Base-by-base conservation (phyloP, 2,888 invertebrate species). In the Temnothorax unifasciatus region DNA sequence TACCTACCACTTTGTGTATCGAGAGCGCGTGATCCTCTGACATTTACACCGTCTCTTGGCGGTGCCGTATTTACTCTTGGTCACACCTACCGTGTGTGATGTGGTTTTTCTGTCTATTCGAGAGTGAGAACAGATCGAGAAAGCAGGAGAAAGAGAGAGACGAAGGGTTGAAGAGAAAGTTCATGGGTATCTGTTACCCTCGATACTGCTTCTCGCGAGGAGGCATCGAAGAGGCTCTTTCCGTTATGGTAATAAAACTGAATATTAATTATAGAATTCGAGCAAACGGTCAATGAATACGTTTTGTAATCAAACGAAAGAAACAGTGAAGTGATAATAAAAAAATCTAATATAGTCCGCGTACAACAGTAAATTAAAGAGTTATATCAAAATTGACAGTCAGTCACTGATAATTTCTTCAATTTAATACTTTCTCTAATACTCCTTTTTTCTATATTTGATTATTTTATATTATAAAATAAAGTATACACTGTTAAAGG, bases 11-110 rank as follows among this genome's bases (percentile, higher is more conserved):
- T 57, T 79, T 47, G 47, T 71, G 44, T 8, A 68, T 38, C 71
- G 71, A 29, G 44, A 79, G 57, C 69, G 73, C 47, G 34, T 79
- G 47, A 79, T 79, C 71, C 59, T 79, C 73, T 79, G 79, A 79
- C 79, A 79, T 79, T 79, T 79, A 79, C 59, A 59, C 34, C 59
- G 47, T 21, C 59, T 47, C 73, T 59, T 21, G 29, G 44, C 44
- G 57, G 38, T 75, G 9, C 21, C 18, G 71, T 71, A 38, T 79
- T 79, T 79, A 71, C 34, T 71, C 73, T 13, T 59, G 59, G 34
- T 79, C 47, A 21, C 21, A 71, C 47, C 57, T 79, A 59, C 63
- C 15, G 34, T 29, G 66, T 38, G 41, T n/a, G 44, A 44, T 57
- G 8, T 47, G 44, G 59, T 79, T 79, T 79, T 71, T 38, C 34